Base-by-base conservation (phyloP, 2,888 invertebrate genomes). In the Parascotia fuliginaria region DNA sequence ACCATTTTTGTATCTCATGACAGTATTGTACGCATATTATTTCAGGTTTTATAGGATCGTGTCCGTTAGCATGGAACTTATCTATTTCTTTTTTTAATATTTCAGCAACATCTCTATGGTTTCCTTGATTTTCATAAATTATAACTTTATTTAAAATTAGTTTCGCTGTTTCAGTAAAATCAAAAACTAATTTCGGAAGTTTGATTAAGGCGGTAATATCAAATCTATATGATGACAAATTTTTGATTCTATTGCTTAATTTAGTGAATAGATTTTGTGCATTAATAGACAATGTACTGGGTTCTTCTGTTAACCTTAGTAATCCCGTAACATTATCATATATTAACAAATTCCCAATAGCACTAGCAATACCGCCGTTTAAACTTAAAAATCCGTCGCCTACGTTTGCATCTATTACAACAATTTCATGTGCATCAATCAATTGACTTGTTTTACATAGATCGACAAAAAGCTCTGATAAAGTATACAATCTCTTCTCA, bases 261-360 rank as follows among this genome's bases (percentile, higher is more conserved):
- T 42, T 46, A 3, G 6, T 9, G 7, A 34, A 39, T 2, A 52
- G 12, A 1, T 9, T 22, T 34, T 38, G 38, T 13, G 51, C 19
- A 24, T 49, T 42, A 2, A 46, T 47, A 9, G 52, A 13, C 31
- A 44, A 11, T 7, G 22, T 7, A 7, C 34, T 13, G 9, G 0
- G 11, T 0, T 32, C 33, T 5, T 46, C 29, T 7, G 47, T 24
- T 12, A 61, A 53, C 32, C 45, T 61, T 16, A 61, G 6, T 4
- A 39, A 36, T 9, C 39, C 46, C 0, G 32, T 14, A 9, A 24
- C 28, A 13, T 33, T 31, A 32, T 48, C 50, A 0, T 11, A n/a
- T 12, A 41, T 27, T 9, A 61, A 14, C 27, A 61, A 14, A 29
- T 61, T 61, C 1, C 62, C 54, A n/a, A 61, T 29, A 9, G 36